Evolutionary conservation across 2,797 vertebrate genomes (phyloP).

Genomic region (Sebastes flavidus): DNA sequence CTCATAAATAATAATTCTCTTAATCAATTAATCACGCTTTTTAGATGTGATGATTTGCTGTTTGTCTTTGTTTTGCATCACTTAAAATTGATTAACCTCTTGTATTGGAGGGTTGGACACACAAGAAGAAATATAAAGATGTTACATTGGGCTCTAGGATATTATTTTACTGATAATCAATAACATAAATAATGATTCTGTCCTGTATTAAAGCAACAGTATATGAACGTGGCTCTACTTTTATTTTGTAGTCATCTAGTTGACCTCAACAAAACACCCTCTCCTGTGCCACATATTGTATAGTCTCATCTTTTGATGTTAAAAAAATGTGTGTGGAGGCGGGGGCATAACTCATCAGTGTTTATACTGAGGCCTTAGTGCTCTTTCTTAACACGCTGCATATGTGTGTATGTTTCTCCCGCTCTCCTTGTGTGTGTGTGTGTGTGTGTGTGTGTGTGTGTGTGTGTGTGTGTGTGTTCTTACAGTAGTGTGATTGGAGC

Average conservation of each 20-base stretch:
- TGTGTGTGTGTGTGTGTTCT: conserved; percentile 33
- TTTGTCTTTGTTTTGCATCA: not conserved
- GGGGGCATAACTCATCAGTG: conserved; percentile 48
- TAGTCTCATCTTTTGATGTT: conserved; percentile 16
- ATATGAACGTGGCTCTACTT: not conserved
- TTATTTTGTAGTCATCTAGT: not conserved
- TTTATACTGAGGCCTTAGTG: conserved; percentile 45
- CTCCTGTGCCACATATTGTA: not conserved
- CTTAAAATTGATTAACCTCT: not conserved
- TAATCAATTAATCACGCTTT: not conserved
- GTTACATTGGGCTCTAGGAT: not conserved
- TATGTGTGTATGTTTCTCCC: conserved; percentile 21
- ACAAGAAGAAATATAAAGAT: not conserved
- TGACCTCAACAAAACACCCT: not conserved
- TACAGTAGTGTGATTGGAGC: conserved; percentile 81
- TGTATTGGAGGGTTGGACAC: not conserved
- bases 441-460: conserved; percentile 32
- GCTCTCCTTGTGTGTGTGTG: not conserved
- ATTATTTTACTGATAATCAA: not conserved
- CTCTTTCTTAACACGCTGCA: conserved; percentile 33
- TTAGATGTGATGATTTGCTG: not conserved
- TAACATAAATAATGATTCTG: not conserved
- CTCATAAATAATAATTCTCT: not conserved
- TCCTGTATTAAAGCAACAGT: not conserved
- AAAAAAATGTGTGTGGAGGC: not conserved